phyloP scores from a whole-genome alignment of 2,113 vertebrate genomes.

The Eubucco bourcierii region DNA sequence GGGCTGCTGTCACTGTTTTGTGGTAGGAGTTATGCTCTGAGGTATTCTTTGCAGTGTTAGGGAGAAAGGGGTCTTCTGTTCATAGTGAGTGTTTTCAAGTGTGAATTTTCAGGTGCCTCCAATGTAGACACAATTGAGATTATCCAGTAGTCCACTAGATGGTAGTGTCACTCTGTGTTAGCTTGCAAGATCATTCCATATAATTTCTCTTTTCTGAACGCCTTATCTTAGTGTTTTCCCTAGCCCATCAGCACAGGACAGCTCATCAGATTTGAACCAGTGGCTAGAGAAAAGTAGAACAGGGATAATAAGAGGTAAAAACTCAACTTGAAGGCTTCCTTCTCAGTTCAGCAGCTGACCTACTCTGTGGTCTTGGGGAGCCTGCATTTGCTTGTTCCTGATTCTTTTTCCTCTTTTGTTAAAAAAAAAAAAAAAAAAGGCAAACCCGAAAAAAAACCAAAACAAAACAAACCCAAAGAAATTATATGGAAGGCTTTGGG shows the following conservation, averaged over 20 bases:
- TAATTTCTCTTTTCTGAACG: neutral
- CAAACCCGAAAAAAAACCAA: no score
- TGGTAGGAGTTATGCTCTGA: neutral
- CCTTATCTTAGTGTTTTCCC: neutral
- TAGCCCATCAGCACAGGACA: neutral
- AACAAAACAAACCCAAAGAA: no score
- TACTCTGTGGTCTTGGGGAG: neutral
- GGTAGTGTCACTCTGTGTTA: conserved; percentile 31
- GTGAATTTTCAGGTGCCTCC: neutral
- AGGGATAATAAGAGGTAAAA: neutral
- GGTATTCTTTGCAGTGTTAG: neutral
- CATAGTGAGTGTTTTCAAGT: neutral
- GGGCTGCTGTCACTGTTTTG: neutral
- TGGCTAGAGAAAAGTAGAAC: neutral
- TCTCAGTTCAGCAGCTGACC: neutral
- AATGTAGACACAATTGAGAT: neutral
- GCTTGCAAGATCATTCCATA: neutral
- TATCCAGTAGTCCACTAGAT: conserved; percentile 51
- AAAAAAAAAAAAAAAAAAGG: neutral
- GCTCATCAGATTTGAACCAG: neutral
- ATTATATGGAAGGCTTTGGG: neutral
- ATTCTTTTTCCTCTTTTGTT: neutral
- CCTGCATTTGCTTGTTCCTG: neutral
- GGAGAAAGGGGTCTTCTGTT: neutral
- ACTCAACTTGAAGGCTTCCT: neutral